A percentile compares a stretch with the other conserved stretches of the same genome.
These are phyloP conservation scores for Campoplex nolae DNA, from an alignment of 2,888 invertebrate species.

Conservation along the genomic window DNA sequence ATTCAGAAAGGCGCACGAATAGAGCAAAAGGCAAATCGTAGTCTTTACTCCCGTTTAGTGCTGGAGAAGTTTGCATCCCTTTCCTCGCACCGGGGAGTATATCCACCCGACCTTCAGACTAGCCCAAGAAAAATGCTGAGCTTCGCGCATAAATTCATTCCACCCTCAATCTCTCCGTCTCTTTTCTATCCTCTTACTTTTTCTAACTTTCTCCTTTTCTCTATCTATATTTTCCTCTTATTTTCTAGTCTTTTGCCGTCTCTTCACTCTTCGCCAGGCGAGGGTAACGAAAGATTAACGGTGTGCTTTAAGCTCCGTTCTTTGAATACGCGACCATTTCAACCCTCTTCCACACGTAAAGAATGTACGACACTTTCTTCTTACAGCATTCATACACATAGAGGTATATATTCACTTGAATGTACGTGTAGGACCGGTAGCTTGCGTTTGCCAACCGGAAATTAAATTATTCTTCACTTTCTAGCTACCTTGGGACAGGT, in stretches of 20 bases:
- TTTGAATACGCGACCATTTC: conserved; percentile 68
- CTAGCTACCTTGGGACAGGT: conserved; percentile 27
- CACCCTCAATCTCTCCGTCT: conserved; percentile 23
- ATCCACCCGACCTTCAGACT: conserved; percentile 34
- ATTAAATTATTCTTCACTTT: conserved; percentile 69
- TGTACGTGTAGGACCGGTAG: conserved; percentile 16
- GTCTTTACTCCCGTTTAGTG: conserved; percentile 54
- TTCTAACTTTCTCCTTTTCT: conserved; percentile 1
- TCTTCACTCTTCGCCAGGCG: conserved; percentile 19
- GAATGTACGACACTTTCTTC: conserved; percentile 59
- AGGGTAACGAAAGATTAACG: conserved; percentile 68
- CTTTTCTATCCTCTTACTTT: conserved; percentile 2
- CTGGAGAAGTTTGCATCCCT: conserved; percentile 41
- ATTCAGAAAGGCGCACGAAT: conserved; percentile 26
- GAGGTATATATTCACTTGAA: conserved; percentile 9
- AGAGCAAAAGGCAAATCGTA: conserved; percentile 17
- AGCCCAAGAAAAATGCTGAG: conserved; percentile 62
- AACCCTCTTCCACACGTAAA: conserved; percentile 65
- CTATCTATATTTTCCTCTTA: conserved; percentile 26
- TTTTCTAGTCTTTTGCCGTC: conserved; percentile 37
- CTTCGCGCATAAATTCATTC: conserved; percentile 66
- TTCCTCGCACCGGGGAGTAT: conserved; percentile 14
- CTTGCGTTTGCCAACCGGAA: conserved; percentile 63
- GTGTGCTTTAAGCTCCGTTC: conserved; percentile 64
- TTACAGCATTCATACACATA: conserved; percentile 16